phyloP scores from a whole-genome alignment of 2,113 vertebrate species.

The Sitta europaea region DNA sequence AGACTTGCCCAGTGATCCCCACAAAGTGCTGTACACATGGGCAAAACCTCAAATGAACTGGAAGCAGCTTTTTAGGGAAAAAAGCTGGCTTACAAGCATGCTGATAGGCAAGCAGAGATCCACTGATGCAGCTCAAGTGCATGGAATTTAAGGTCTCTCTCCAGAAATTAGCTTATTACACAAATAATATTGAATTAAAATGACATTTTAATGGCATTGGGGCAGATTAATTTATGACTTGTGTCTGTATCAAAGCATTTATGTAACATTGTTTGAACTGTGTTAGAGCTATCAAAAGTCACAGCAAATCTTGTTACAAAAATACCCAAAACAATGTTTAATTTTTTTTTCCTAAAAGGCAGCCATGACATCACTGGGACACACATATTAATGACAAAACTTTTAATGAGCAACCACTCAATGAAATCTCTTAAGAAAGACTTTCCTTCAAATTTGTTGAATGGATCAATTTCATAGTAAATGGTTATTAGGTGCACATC shows the following conservation, averaged over 20 bases:
- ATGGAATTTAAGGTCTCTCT: neutral
- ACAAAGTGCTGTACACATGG: fast-evolving
- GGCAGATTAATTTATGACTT: neutral
- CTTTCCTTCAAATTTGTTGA: neutral
- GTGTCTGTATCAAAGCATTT: fast-evolving
- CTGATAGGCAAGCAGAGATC: neutral
- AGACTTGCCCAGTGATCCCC: neutral
- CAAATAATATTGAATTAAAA: neutral
- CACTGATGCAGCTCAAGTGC: fast-evolving
- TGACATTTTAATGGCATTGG: neutral
- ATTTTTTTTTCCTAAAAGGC: neutral
- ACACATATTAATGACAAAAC: fast-evolving
- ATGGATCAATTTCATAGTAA: neutral
- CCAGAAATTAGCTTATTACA: neutral
- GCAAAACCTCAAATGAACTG: neutral
- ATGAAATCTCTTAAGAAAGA: neutral
- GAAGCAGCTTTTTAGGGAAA: neutral
- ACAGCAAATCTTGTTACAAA: neutral
- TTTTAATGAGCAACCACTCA: neutral
- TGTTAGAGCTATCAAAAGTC: neutral
- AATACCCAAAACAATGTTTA: neutral
- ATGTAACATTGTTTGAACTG: neutral
- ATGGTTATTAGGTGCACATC: neutral
- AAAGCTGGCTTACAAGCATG: neutral
- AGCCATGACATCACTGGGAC: neutral